phyloP scores from a whole-genome alignment of 2,797 vertebrate species.

The Poecilia velifera region DNA sequence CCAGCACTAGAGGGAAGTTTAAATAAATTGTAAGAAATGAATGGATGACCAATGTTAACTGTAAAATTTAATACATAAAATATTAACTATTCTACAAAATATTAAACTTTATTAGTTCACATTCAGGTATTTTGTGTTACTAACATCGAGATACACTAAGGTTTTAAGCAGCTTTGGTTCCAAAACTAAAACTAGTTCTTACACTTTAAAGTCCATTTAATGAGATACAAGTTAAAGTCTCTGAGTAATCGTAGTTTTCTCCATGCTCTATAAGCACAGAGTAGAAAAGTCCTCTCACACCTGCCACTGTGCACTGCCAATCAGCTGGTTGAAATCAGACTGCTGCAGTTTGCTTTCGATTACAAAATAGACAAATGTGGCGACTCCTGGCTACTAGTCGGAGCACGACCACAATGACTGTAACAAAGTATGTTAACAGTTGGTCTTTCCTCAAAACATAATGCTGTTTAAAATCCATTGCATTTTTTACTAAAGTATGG shows the following conservation, averaged over 20 bases:
- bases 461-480: not conserved
- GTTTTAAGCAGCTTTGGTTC: not conserved
- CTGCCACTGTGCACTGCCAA: not conserved
- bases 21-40: too few species aligned
- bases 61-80: not conserved
- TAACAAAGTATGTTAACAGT: not conserved
- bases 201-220: not conserved
- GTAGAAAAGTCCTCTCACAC: not conserved
- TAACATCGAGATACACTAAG: not conserved
- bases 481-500: not conserved
- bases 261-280: not conserved
- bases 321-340: not conserved
- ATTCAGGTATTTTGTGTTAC: not conserved
- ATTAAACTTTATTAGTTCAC: not conserved
- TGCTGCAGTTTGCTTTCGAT: not conserved
- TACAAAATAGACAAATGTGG: not conserved
- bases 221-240: not conserved
- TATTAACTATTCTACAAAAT: not conserved
- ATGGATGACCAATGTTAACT: not conserved
- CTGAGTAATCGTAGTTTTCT: not conserved
- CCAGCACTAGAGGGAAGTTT: not conserved
- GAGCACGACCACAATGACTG: not conserved
- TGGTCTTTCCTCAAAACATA: not conserved
- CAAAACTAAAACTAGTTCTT: not conserved
- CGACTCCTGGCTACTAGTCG: not conserved